Percentiles rank a stretch among this genome's conserved stretches.
Evolutionary conservation across 2,888 invertebrate species (phyloP).

Genomic region (Hirtodrosophila duncani): DNA sequence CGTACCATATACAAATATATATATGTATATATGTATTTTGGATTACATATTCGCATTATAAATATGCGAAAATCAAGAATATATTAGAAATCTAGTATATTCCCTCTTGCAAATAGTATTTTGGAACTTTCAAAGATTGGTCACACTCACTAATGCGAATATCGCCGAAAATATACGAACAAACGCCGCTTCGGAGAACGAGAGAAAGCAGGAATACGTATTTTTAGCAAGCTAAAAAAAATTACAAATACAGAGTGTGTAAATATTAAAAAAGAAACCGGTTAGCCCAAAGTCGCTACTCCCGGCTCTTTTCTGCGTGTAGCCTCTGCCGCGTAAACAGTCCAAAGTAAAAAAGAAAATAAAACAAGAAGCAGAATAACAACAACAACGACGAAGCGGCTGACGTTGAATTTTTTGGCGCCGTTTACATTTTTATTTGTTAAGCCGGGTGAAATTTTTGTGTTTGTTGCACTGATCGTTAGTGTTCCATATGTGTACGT

Average conservation of each 20-base stretch:
- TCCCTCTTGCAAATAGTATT: too few species aligned
- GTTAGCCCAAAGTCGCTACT: slow-evolving; percentile 42
- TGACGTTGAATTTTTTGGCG: slow-evolving; percentile 56
- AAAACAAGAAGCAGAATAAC: neutral
- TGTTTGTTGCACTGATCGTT: slow-evolving; percentile 9
- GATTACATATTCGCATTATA: too few species aligned
- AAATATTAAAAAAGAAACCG: slow-evolving; percentile 1
- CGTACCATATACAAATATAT: too few species aligned
- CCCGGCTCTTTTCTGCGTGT: slow-evolving; percentile 1
- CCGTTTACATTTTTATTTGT: slow-evolving; percentile 43
- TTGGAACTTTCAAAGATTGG: too few species aligned
- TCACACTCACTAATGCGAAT: too few species aligned
- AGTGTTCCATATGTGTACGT: neutral
- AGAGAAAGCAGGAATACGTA: too few species aligned
- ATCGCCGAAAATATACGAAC: too few species aligned
- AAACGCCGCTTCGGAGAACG: too few species aligned
- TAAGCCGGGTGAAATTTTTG: slow-evolving; percentile 50
- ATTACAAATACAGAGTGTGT: slow-evolving; percentile 6
- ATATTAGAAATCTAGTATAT: too few species aligned
- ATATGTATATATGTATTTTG: too few species aligned
- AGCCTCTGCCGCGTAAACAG: slow-evolving; percentile 61
- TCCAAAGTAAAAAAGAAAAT: slow-evolving; percentile 26
- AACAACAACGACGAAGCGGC: slow-evolving; percentile 27
- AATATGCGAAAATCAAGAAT: too few species aligned
- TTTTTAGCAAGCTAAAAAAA: too few species aligned